phyloP scores from a whole-genome alignment of 2,113 vertebrate species.

The cattle (Bos taurus) region DNA sequence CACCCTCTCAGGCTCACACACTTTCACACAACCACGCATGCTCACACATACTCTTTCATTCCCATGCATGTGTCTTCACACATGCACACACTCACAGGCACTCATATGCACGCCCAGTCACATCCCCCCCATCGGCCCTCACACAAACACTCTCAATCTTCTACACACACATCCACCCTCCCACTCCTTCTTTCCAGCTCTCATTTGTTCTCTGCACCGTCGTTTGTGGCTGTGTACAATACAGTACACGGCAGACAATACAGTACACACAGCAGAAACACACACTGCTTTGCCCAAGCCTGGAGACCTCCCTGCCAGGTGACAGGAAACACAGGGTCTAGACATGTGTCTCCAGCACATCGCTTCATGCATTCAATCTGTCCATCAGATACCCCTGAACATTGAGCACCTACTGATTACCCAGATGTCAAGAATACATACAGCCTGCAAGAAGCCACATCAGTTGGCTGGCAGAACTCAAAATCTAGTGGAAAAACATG shows the following conservation, averaged over 20 bases:
- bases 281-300: not conserved
- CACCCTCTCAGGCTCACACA: not conserved
- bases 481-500: not conserved
- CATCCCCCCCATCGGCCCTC: no score
- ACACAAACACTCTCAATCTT: not conserved
- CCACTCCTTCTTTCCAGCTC: not conserved
- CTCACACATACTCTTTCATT: not conserved
- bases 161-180: not conserved
- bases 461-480: not conserved
- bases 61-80: not conserved
- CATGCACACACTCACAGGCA: not conserved
- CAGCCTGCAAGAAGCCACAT: not conserved
- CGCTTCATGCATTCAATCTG: not conserved
- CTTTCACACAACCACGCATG: not conserved
- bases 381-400: not conserved
- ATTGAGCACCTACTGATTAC: not conserved
- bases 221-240: not conserved
- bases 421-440: not conserved
- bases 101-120: not conserved
- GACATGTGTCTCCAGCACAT: not conserved
- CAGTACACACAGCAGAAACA: not conserved
- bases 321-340: not conserved
- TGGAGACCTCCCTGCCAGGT: not conserved
- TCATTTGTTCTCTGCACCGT: not conserved
- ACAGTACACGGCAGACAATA: not conserved